These are phyloP conservation scores for Anastatus disparis DNA, from an alignment of 1,140 invertebrate genomes.

Conservation along the genomic window DNA sequence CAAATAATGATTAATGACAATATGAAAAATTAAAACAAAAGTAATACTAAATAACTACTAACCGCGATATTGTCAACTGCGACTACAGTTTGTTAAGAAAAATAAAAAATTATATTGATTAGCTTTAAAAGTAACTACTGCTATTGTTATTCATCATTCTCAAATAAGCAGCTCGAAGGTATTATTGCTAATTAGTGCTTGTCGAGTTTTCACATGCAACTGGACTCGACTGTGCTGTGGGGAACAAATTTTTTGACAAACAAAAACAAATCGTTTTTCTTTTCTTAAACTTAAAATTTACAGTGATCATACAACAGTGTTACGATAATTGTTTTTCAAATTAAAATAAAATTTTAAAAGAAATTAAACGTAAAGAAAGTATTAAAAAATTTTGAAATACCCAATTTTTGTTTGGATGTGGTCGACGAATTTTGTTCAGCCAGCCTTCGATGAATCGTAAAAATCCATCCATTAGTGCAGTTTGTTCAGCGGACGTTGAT, in stretches of 20 bases:
- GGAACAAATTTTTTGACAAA: not conserved
- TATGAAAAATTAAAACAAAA: not conserved
- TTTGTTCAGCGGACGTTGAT: conserved; percentile 73
- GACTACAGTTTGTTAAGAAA: conserved; percentile 17
- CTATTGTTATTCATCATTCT: conserved; percentile 29
- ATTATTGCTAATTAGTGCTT: conserved; percentile 31
- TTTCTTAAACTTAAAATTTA: conserved; percentile 5
- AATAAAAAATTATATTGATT: conserved; percentile 24
- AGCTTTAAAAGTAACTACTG: conserved; percentile 16
- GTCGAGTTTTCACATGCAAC: conserved; percentile 24
- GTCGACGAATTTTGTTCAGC: conserved; percentile 88
- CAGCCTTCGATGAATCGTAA: conserved; percentile 88
- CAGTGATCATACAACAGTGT: not conserved
- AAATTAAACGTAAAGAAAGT: too few species aligned
- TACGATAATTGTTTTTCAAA: not conserved
- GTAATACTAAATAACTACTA: not conserved
- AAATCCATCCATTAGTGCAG: conserved; percentile 75
- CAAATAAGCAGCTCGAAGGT: not conserved
- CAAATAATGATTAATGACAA: not conserved
- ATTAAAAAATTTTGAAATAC: conserved; percentile 49
- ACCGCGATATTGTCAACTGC: not conserved
- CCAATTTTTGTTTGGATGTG: conserved; percentile 72
- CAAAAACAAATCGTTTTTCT: too few species aligned
- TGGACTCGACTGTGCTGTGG: conserved; percentile 8
- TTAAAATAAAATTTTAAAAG: conserved; percentile 4